Evolutionary conservation across 2,888 invertebrate genomes (phyloP).

Genomic region (Tanytarsus gracilentus): DNA sequence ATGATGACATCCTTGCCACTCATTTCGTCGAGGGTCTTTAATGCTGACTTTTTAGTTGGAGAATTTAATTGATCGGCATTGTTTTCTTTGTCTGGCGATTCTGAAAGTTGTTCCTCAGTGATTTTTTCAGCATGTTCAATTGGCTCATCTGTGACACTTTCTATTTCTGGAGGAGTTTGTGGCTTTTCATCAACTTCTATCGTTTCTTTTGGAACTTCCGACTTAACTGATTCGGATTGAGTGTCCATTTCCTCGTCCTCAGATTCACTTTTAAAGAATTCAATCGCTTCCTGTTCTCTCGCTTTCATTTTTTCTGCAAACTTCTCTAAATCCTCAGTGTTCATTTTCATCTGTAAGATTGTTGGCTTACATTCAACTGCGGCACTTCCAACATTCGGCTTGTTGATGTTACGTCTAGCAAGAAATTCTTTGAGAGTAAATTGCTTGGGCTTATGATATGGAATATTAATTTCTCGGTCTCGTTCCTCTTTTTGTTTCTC

Average conservation of each 20-base stretch:
- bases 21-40: constrained; percentile 2
- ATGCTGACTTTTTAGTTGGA: not conserved
- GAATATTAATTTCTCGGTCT: constrained; percentile 65
- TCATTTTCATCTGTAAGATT: constrained; percentile 31
- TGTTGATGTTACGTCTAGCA: constrained; percentile 41
- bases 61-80: too few species aligned
- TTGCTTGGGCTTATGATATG: constrained; percentile 79
- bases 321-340: constrained; percentile 32
- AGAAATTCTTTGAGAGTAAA: constrained; percentile 72
- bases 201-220: too few species aligned
- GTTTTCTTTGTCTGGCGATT: too few species aligned
- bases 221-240: too few species aligned
- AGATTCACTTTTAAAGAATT: constrained; percentile 63
- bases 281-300: constrained; percentile 62
- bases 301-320: constrained; percentile 58
- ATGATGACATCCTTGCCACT: constrained; percentile 50
- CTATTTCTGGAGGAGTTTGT: too few species aligned
- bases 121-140: too few species aligned
- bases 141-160: too few species aligned
- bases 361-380: not conserved
- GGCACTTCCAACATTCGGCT: not conserved
- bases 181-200: too few species aligned
- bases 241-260: constrained; percentile 7
- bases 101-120: too few species aligned
- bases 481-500: constrained; percentile 74